phyloP scores from a whole-genome alignment of 2,113 vertebrate species.

The Sturnira hondurensis region DNA sequence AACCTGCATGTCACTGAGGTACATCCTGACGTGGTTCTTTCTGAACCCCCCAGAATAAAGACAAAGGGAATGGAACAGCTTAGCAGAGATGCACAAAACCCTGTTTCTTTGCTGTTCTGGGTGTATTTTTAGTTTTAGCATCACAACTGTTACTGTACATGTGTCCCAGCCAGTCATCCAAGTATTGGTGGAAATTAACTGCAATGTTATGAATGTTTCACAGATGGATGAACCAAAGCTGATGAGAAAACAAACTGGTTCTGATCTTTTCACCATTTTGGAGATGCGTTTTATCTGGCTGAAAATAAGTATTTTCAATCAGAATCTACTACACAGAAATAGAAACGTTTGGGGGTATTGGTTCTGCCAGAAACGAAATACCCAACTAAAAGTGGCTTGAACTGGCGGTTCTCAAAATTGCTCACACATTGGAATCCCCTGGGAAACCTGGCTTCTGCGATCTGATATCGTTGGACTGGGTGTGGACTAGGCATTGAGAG shows the following conservation, averaged over 20 bases:
- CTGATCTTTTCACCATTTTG: constrained; percentile 37
- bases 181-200: constrained; percentile 58
- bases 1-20: background rate
- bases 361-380: background rate
- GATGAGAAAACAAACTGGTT: constrained; percentile 47
- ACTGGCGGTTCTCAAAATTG: background rate
- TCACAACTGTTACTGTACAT: constrained; percentile 26
- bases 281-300: constrained; percentile 19
- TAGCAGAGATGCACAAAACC: background rate
- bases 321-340: background rate
- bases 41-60: background rate
- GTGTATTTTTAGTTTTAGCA: constrained; percentile 58
- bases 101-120: constrained; percentile 18
- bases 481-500: background rate
- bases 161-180: constrained; percentile 45
- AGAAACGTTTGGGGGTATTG: too few species aligned
- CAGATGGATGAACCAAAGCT: constrained; percentile 52
- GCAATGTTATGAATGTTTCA: constrained; percentile 54
- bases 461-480: background rate
- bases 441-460: background rate
- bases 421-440: background rate
- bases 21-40: background rate
- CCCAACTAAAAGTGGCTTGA: background rate
- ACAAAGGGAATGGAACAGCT: background rate
- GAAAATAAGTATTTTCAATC: constrained; percentile 37